Conservation (phyloP, 92 coral and sea anemone genomes). For the Nematostella vectensis region DNA sequence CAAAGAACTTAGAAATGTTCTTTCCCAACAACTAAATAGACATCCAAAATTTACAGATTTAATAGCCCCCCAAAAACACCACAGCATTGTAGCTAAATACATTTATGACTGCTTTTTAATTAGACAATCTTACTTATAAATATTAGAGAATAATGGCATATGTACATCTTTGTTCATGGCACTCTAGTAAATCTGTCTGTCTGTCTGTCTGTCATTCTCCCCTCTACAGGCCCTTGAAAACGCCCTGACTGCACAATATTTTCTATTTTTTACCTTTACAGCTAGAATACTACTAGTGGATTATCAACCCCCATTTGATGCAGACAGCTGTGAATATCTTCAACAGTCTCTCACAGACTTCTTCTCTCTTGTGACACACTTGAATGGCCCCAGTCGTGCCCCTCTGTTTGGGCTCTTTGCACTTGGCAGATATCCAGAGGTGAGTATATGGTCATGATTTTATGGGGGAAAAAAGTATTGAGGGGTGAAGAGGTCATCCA, state of each 20-base stretch:
- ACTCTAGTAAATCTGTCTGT: too few relatives aligned
- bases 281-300: slow-evolving; percentile 85
- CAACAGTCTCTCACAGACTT: slow-evolving; percentile 66
- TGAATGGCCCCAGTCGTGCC: slow-evolving; percentile 82
- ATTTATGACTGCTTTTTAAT: too few relatives aligned
- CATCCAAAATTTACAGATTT: too few relatives aligned
- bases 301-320: slow-evolving; percentile 78
- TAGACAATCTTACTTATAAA: too few relatives aligned
- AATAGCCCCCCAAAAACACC: too few relatives aligned
- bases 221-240: not conserved
- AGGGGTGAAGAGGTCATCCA: not conserved
- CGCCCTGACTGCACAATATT: not conserved
- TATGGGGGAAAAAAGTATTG: too few relatives aligned
- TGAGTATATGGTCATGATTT: slow-evolving; percentile 1
- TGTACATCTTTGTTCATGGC: too few relatives aligned
- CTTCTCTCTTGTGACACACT: slow-evolving; percentile 71
- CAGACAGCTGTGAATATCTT: slow-evolving; percentile 67
- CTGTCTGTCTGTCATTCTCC: not conserved
- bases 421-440: slow-evolving; percentile 72
- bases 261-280: slow-evolving; percentile 9
- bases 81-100: too few relatives aligned
- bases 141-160: too few relatives aligned
- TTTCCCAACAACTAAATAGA: too few relatives aligned
- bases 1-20: too few relatives aligned
- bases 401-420: slow-evolving; percentile 88